These are phyloP conservation scores for Ascidia mentula DNA, from an alignment of 23 tunicate genomes.

Conservation along the genomic window DNA sequence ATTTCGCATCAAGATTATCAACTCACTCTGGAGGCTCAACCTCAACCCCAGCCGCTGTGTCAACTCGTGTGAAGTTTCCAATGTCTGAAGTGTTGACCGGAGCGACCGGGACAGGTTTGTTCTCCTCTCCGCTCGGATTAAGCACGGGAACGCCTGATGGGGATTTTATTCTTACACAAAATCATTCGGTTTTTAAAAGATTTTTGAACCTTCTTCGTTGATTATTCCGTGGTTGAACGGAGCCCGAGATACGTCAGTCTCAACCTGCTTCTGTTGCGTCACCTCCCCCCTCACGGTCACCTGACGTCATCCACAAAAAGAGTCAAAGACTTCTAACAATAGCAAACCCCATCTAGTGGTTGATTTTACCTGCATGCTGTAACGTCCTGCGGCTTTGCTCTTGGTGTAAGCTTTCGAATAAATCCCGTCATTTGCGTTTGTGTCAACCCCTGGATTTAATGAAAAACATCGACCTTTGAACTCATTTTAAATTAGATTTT, in stretches of 20 bases:
- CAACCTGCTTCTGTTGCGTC: background rate
- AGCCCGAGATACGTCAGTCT: background rate
- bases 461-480: background rate
- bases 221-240: background rate
- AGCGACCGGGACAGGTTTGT: background rate
- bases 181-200: no score
- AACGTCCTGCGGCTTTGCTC: background rate
- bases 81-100: background rate
- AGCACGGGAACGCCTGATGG: no score
- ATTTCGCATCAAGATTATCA: background rate
- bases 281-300: background rate
- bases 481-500: background rate
- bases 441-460: background rate
- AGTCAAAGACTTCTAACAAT: no score
- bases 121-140: background rate
- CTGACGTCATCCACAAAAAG: no score
- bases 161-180: no score
- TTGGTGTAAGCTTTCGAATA: background rate
- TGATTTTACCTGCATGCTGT: slow-evolving; percentile 23
- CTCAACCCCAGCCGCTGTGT: background rate
- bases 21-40: background rate
- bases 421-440: slow-evolving; percentile 7
- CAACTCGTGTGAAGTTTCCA: background rate
- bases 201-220: background rate
- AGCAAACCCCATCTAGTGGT: no score